Evolutionary conservation across 2,797 vertebrate genomes (phyloP).

Genomic region (Neomorphus geoffroyi): DNA sequence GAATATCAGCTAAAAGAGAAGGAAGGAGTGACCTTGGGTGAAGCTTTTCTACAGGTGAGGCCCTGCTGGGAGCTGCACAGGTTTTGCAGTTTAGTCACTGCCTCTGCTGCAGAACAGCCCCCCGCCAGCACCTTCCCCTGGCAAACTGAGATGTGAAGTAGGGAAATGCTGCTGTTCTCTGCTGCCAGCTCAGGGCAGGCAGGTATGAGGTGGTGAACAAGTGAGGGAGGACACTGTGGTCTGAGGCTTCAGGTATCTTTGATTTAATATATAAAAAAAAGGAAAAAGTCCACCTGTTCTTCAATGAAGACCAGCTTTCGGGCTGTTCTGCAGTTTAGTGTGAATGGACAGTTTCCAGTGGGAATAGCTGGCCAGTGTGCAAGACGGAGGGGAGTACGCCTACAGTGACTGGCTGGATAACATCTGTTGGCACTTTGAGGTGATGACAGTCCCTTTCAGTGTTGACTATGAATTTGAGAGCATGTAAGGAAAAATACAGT

Average conservation of each 20-base stretch:
- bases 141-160: neutral
- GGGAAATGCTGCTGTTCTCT: neutral
- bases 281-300: neutral
- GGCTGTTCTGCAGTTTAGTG: neutral
- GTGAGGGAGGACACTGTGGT: fast-evolving
- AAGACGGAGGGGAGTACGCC: neutral
- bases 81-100: neutral
- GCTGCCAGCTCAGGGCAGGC: neutral
- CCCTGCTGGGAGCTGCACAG: neutral
- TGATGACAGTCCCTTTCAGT: neutral
- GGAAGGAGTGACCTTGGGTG: neutral
- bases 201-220: fast-evolving
- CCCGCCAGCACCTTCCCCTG: neutral
- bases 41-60: neutral
- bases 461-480: neutral
- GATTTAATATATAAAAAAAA: neutral
- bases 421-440: neutral
- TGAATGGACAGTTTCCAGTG: neutral
- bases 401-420: neutral
- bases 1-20: neutral
- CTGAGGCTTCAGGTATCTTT: neutral
- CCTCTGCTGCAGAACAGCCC: neutral
- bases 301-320: neutral
- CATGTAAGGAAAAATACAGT: neutral
- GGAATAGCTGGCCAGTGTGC: neutral